Base-by-base conservation (phyloP, 2,113 vertebrate genomes). In the Meleagris gallopavo region DNA sequence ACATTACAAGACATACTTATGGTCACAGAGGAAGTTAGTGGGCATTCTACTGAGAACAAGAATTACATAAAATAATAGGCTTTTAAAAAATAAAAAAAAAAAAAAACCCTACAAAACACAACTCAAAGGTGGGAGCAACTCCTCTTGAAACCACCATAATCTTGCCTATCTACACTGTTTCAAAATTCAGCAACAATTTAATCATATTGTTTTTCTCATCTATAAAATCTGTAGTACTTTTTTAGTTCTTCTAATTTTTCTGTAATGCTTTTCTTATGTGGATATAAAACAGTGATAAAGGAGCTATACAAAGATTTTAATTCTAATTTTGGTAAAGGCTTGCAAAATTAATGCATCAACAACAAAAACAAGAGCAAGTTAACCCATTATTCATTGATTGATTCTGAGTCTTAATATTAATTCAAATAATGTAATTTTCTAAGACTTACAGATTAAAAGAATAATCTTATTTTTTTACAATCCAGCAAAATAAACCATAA, bases 81-180 rank as follows among this genome's bases (percentile, higher is more conserved):
- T n/a, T n/a, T n/a, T n/a, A n/a, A n/a, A n/a, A n/a, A n/a, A n/a
- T n/a, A n/a, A n/a, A n/a, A n/a, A n/a, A n/a, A n/a, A n/a, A n/a
- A n/a, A n/a, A n/a, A n/a, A n/a, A n/a, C n/a, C n/a, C n/a, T n/a
- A n/a, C n/a, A n/a, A n/a, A n/a, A n/a, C n/a, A 19, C 10, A 11
- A 12, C 9, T 6, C 14, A 22, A 27, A 13, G 7, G 3, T 0
- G 4, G 55, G 27, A 25, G 22, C 11, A 27, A 2, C 32, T 13
- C 16, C 1, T 10, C 5, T 22, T 34, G n/a, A 86, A 50, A 75
- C 45, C 67, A 36, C 27, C 32, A 1, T 3, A 17, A 24, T 30
- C 71, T 58, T 48, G 4, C 43, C 57, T 30, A 13, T 7, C 24
- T 27, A 29, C 38, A 40, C 1, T 38, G 50, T 29, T 85, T 46